A percentile compares a stretch with the other conserved stretches of the same genome.
Evolutionary conservation across 1,140 invertebrate species (phyloP).

Genomic region (Carcinoscorpius rotundicauda): DNA sequence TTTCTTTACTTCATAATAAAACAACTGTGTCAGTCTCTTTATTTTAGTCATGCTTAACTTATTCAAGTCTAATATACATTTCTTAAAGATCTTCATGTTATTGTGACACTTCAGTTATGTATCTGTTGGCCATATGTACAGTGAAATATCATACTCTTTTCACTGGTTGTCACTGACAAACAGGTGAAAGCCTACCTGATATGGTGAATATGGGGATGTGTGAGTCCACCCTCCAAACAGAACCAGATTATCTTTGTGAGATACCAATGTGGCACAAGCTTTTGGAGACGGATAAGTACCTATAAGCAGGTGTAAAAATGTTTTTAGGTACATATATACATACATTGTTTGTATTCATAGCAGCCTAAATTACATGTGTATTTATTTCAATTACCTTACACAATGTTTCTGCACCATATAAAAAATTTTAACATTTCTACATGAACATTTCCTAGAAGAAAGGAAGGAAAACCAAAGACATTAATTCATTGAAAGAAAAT

Average conservation of each 20-base stretch:
- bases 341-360: no score
- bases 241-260: slow-evolving; percentile 68
- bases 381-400: no score
- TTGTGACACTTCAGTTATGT: not conserved
- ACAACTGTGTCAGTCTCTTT: no score
- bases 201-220: slow-evolving; percentile 75
- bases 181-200: slow-evolving; percentile 42
- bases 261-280: slow-evolving; percentile 80
- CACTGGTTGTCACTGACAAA: slow-evolving; percentile 12
- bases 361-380: no score
- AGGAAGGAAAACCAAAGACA: no score
- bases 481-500: not conserved
- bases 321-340: no score
- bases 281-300: slow-evolving; percentile 92
- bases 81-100: not conserved
- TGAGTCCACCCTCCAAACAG: slow-evolving; percentile 94
- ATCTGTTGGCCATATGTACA: not conserved
- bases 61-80: not conserved
- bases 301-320: no score
- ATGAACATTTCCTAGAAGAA: no score
- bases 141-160: not conserved
- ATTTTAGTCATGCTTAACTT: not conserved
- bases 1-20: no score
- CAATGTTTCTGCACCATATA: no score
- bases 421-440: no score